Evolutionary conservation across 2,888 invertebrate species (phyloP).

Genomic region (Ectemnius continuus): DNA sequence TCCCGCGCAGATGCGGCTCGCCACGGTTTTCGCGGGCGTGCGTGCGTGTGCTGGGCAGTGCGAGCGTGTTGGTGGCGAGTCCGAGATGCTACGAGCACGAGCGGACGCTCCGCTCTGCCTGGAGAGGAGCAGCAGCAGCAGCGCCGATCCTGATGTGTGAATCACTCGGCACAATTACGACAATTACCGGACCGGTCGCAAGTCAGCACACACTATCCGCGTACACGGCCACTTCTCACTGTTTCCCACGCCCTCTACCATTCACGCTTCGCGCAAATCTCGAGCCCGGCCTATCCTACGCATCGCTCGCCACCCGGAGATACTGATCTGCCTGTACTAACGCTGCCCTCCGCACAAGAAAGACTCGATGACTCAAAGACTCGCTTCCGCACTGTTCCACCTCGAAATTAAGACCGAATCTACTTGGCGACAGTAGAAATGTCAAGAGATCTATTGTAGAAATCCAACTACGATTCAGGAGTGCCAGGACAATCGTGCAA

Average conservation of each 20-base stretch:
- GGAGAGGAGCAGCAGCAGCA: constrained; percentile 27
- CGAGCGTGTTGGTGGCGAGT: constrained; percentile 1
- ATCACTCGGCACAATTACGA: constrained; percentile 78
- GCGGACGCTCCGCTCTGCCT: constrained; percentile 14
- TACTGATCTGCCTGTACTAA: constrained; percentile 9
- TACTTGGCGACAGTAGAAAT: too few species aligned
- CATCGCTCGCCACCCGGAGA: constrained; percentile 18
- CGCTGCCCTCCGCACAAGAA: neutral
- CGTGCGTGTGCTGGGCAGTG: constrained; percentile 41
- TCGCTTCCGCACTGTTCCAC: too few species aligned
- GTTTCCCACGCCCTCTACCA: constrained; percentile 78
- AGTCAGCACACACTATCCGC: constrained; percentile 69
- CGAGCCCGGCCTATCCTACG: constrained; percentile 50
- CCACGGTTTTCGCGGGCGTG: constrained; percentile 41
- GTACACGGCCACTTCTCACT: constrained; percentile 66
- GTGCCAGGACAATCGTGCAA: too few species aligned
- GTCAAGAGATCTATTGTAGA: too few species aligned
- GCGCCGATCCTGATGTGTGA: constrained; percentile 76
- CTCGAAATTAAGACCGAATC: too few species aligned
- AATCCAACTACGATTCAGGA: too few species aligned
- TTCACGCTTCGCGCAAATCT: constrained; percentile 77
- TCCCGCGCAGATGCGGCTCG: constrained; percentile 75
- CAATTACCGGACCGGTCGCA: constrained; percentile 74
- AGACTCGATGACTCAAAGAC: neutral
- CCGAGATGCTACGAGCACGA: constrained; percentile 40